phyloP scores from a whole-genome alignment of 2,797 vertebrate species.

The Miichthys miiuy region DNA sequence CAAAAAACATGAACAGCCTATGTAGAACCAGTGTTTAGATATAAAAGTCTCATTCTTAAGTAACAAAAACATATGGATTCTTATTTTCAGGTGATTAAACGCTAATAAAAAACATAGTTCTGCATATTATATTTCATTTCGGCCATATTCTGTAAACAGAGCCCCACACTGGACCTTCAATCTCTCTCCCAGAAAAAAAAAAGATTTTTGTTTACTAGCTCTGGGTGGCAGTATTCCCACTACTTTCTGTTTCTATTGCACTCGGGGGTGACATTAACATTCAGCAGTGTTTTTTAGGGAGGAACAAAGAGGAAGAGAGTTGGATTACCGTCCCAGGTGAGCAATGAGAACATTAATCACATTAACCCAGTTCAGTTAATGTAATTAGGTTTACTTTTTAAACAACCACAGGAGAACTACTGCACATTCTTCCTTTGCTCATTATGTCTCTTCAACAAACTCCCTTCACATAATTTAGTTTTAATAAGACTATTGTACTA shows the following conservation, averaged over 20 bases:
- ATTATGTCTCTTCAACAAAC: slow-evolving; percentile 1
- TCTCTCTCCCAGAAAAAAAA: background rate
- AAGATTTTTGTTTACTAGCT: slow-evolving; percentile 23
- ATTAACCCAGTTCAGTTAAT: slow-evolving; percentile 4
- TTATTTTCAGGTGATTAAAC: no score
- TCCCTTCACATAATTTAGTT: background rate
- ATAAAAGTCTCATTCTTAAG: no score
- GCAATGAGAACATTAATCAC: background rate
- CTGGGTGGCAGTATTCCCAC: slow-evolving; percentile 42
- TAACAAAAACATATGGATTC: no score
- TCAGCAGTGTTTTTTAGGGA: background rate
- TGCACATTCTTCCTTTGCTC: background rate
- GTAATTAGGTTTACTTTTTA: background rate
- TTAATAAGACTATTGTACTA: background rate
- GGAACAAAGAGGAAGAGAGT: background rate
- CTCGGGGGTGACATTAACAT: background rate
- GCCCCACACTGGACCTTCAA: background rate
- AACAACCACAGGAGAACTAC: background rate
- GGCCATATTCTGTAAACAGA: no score
- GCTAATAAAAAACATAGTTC: no score
- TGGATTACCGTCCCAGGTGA: background rate
- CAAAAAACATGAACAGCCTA: no score
- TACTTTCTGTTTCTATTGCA: slow-evolving; percentile 4
- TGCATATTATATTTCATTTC: no score
- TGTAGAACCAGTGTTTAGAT: no score